Percentiles rank a stretch among this genome's conserved stretches.
Conservation (phyloP, 2,113 vertebrate species). For the Donacobius atricapilla region DNA sequence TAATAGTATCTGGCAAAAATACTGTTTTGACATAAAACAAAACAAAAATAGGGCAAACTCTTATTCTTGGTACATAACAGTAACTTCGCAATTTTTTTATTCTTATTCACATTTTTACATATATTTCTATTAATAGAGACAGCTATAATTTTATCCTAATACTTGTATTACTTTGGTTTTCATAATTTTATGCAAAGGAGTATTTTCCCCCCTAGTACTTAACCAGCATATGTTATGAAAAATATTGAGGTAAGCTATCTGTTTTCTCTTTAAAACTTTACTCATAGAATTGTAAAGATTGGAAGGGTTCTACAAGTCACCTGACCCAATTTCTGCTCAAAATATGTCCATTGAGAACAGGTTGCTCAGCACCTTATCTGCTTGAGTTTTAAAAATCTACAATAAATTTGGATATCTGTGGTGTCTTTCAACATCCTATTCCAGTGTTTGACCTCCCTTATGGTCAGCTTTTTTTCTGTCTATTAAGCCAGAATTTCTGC, state of each 20-base stretch:
- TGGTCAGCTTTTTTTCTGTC: neutral
- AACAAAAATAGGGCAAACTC: neutral
- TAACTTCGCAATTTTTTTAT: neutral
- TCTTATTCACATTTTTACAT: neutral
- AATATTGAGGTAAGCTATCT: neutral
- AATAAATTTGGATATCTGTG: neutral
- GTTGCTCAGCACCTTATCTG: fast-evolving
- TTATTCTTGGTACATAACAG: neutral
- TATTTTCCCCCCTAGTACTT: neutral
- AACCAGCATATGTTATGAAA: neutral
- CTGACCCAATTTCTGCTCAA: neutral
- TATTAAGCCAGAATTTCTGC: neutral
- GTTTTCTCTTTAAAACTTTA: neutral
- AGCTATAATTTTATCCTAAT: neutral
- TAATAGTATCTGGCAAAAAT: too few relatives aligned
- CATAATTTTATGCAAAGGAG: neutral
- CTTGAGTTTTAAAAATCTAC: neutral
- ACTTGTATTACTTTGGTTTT: neutral
- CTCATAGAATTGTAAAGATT: neutral
- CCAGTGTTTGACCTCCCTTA: neutral
- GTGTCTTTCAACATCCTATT: neutral
- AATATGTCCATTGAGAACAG: neutral
- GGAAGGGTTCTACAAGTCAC: neutral
- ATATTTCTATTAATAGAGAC: neutral
- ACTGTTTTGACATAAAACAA: neutral